Base-by-base conservation (phyloP, 2,888 invertebrate species). In the Drepanosiphum platanoidis region DNA sequence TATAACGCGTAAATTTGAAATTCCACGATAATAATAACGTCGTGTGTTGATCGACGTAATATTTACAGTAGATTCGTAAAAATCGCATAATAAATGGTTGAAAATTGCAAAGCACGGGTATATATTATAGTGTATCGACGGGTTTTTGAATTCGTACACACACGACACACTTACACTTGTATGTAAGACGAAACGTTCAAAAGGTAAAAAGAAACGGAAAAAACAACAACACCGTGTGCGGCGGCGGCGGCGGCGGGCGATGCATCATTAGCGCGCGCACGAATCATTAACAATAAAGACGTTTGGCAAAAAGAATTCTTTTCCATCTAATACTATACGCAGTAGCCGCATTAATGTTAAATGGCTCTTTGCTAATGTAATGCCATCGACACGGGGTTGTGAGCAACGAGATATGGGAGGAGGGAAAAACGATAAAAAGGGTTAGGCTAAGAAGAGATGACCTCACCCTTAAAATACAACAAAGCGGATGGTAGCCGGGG, bases 391-490 rank as follows among this genome's bases (percentile, higher is more conserved):
- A 64, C 68, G 58, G 71, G 34, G 42, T 34, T n/a, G 70, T 64
- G 32, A 22, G 34, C 30, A 52, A 46, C 71, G 64, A 1, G 52
- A 8, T 15, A n/a, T 32, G n/a, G 34, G n/a, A 42, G 72, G 22
- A 52, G 22, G 27, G 39, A 27, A 64, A 61, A 79, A 80, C 86
- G 79, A 74, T 86, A 86, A 86, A 86, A 86, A 86, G 86, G 81
- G 81, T 81, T 82, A 74, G 27, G 66, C 52, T 11, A 32, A 66
- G 34, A 52, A 46, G 34, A 52, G 66, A 83, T 66, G 64, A 83
- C 72, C 83, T 83, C 74, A 74, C 61, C 82, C 82, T 74, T 64
- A 64, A 64, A 74, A 42, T 46, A 82, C 82, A 42, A 72, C 64
- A 11, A n/a, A 22, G 13, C 36, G 30, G 30, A 80, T 46, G 27